Evolutionary conservation across 2,888 invertebrate genomes (phyloP), one percentile per base, ranked within the genome.

Genomic region (Drosophila atroscutellata): DNA sequence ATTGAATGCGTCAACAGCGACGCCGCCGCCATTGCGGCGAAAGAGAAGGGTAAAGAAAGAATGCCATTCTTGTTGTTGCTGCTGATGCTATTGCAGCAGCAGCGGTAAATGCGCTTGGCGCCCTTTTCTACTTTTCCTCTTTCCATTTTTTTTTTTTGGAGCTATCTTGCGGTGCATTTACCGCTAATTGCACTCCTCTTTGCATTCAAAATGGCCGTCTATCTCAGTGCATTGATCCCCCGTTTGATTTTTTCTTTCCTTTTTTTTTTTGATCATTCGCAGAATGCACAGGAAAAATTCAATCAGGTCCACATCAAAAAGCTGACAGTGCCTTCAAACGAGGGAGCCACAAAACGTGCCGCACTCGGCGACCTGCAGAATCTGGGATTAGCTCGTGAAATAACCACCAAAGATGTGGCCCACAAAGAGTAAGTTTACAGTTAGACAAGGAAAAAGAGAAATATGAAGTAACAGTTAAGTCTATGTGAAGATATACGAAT

Each of bases 331-430:
- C 80, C 88, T 72, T 78, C 87, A 28, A 86, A 85, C 56, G 89
- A 85, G 69, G 90, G 75, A 45, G 77, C 75, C 76, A 80, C 89
- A 49, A 93, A 92, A 74, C 91, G 94, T 75, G 92, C 94, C 28
- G 94, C 94, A 20, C 87, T 94, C 42, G 94, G 94, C 6, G 94
- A 94, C 83, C 91, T 94, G 57, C 94, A 94, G 32, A 94, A 94
- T 83, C 93, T 93, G 69, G 94, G 94, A 20, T 68, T 92, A 7
- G 91, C 91, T 8, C 92, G 90, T 24, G 82, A 78, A 34, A 73
- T 83, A 2, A 71, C 81, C 47, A 75, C 76, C 34, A 91, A 90
- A 54, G 91, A 93, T 61, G 90, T 75, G 11, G 86, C 80, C 0
- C 86, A 89, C 56, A 92, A 92, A 72, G 92, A 92, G 91, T 93